These are phyloP conservation scores for Diorhabda sublineata DNA, from an alignment of 1,140 invertebrate species.

Conservation along the genomic window DNA sequence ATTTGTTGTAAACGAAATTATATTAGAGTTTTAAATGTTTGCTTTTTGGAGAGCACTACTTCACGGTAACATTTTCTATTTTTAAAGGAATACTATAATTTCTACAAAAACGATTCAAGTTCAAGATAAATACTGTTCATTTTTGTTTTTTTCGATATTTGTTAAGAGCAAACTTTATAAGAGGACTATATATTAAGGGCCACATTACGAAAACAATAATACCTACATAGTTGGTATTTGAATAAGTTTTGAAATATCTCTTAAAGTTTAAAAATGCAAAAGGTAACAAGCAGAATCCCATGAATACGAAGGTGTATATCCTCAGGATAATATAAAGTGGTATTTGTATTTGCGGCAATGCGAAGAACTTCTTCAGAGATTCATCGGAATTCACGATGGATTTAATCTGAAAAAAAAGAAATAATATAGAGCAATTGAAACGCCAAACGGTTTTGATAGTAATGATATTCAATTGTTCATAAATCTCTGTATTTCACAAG, in stretches of 20 bases:
- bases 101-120: no score
- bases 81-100: no score
- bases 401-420: constrained; percentile 51
- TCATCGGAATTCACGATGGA: constrained; percentile 52
- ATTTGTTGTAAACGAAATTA: no score
- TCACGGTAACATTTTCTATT: no score
- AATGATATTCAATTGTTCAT: neutral
- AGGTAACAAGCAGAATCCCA: constrained; percentile 80
- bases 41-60: no score
- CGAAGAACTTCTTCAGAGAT: constrained; percentile 49
- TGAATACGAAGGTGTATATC: constrained; percentile 72
- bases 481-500: neutral
- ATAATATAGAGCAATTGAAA: neutral
- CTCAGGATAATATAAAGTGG: constrained; percentile 61
- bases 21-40: no score
- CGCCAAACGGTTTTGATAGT: neutral
- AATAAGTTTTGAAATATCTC: constrained; percentile 60
- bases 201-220: constrained; percentile 13
- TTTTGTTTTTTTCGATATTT: neutral
- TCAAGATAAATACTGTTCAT: no score
- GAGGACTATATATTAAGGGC: constrained; percentile 51
- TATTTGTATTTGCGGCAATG: constrained; percentile 42
- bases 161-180: constrained; percentile 33
- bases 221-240: constrained; percentile 59
- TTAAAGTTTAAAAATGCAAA: constrained; percentile 71